These are phyloP conservation scores for Eumacrocentrus americanus DNA, from an alignment of 2,888 invertebrate species.

Conservation along the genomic window DNA sequence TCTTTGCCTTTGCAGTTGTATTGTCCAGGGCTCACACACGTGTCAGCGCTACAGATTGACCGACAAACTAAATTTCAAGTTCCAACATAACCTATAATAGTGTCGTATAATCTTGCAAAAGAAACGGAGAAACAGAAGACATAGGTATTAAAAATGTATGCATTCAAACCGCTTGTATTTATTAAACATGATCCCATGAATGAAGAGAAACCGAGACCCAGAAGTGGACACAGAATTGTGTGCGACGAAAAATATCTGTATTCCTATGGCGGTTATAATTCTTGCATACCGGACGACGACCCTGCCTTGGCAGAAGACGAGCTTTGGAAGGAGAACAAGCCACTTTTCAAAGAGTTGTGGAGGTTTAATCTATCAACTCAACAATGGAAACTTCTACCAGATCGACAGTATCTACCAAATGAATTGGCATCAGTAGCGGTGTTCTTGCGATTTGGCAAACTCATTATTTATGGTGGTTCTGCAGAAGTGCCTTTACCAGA, in stretches of 20 bases:
- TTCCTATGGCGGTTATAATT: conserved; percentile 91
- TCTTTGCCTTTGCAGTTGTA: too few relatives aligned
- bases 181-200: conserved; percentile 51
- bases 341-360: conserved; percentile 85
- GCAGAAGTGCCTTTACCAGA: conserved; percentile 90
- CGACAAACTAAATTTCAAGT: too few relatives aligned
- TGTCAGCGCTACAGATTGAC: too few relatives aligned
- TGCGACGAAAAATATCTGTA: conserved; percentile 78
- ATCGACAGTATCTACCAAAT: conserved; percentile 73
- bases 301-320: conserved; percentile 54
- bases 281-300: conserved; percentile 64
- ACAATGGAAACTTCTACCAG: conserved; percentile 76
- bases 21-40: too few relatives aligned
- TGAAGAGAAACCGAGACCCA: conserved; percentile 67
- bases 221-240: conserved; percentile 90
- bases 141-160: conserved; percentile 49
- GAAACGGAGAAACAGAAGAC: too few relatives aligned
- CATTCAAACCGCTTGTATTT: conserved; percentile 52
- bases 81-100: too few relatives aligned
- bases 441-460: conserved; percentile 72
- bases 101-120: too few relatives aligned
- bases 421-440: conserved; percentile 90
- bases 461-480: conserved; percentile 90
- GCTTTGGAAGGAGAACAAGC: conserved; percentile 66
- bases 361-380: conserved; percentile 79